These are phyloP conservation scores for Camponotus fellah DNA, from an alignment of 2,888 invertebrate genomes.

Conservation along the genomic window DNA sequence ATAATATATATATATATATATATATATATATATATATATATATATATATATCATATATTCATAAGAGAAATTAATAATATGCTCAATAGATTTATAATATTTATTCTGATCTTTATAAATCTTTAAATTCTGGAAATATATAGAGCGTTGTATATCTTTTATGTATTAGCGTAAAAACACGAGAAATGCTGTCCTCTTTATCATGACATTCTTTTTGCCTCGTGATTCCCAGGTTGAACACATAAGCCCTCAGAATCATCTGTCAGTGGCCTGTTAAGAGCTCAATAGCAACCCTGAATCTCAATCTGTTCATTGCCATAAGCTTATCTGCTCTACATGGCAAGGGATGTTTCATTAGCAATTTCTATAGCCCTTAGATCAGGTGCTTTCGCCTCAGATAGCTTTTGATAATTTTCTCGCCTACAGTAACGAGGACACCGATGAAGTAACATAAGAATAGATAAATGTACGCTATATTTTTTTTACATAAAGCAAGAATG, in stretches of 20 bases:
- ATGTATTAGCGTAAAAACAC: not conserved
- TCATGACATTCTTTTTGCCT: not conserved
- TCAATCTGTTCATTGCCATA: constrained; percentile 1
- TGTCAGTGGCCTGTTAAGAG: not conserved
- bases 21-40: too few relatives aligned
- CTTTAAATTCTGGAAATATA: not conserved
- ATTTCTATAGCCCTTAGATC: not conserved
- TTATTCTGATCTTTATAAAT: not conserved
- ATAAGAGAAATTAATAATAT: too few relatives aligned
- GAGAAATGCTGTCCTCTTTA: not conserved
- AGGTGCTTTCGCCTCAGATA: constrained; percentile 2
- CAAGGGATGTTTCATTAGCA: not conserved
- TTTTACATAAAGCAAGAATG: not conserved
- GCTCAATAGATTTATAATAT: not conserved
- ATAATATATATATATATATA: too few relatives aligned
- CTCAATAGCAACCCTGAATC: not conserved
- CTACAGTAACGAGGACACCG: not conserved
- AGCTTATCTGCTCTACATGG: not conserved
- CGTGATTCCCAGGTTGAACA: not conserved
- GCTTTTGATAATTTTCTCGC: constrained; percentile 12
- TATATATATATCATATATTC: too few relatives aligned
- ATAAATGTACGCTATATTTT: not conserved
- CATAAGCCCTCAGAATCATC: not conserved
- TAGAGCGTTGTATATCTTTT: not conserved
- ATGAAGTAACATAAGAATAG: not conserved